Evolutionary conservation across 1,140 invertebrate species (phyloP).

Genomic region (Leptinotarsa defecta): DNA sequence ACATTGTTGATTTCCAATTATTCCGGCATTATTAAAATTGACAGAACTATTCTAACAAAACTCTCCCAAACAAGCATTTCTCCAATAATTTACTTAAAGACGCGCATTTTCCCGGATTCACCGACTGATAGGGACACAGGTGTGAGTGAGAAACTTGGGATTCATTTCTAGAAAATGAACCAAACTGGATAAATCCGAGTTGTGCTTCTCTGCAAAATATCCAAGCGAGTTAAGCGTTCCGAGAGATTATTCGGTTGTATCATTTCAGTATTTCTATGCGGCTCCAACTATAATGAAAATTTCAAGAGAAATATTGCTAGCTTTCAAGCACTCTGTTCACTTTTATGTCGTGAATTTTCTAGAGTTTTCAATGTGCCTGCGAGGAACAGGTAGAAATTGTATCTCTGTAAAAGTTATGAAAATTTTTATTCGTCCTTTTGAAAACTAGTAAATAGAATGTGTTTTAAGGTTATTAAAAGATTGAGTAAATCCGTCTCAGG

Average conservation of each 20-base stretch:
- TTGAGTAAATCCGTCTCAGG: too few relatives aligned
- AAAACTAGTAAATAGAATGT: too few relatives aligned
- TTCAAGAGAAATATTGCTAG: background rate
- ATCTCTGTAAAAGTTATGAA: background rate
- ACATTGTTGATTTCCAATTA: too few relatives aligned
- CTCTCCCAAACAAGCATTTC: too few relatives aligned
- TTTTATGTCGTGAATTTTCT: background rate
- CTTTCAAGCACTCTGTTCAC: background rate
- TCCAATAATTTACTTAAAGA: too few relatives aligned
- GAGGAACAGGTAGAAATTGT: background rate
- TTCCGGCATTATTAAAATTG: too few relatives aligned
- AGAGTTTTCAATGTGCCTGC: background rate
- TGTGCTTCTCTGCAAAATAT: conserved; percentile 34
- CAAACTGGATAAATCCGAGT: conserved; percentile 43
- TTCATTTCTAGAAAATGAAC: conserved; percentile 46
- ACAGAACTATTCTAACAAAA: too few relatives aligned
- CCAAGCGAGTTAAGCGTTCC: conserved; percentile 34
- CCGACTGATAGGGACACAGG: conserved; percentile 23
- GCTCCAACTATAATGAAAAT: background rate
- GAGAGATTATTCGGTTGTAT: conserved; percentile 37
- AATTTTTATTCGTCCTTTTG: background rate
- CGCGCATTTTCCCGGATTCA: background rate
- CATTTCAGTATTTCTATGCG: conserved; percentile 24
- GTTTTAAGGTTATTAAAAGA: too few relatives aligned
- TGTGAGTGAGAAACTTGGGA: conserved; percentile 22